Base-by-base conservation (phyloP, 2,888 invertebrate species). In the Apoderus coryli region DNA sequence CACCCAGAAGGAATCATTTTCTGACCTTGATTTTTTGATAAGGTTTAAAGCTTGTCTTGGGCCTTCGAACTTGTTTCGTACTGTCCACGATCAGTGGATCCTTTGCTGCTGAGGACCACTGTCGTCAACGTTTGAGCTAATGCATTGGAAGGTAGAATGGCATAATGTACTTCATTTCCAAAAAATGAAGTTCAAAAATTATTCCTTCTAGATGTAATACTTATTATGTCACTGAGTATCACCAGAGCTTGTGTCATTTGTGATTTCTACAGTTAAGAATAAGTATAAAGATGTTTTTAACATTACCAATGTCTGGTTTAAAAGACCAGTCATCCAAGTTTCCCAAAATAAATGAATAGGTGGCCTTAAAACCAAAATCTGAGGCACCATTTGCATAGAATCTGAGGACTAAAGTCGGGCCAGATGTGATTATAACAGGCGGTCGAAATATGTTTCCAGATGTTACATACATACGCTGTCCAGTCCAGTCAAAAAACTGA, bases 301-400 rank as follows among this genome's bases (percentile, higher is more conserved):
- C 14, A 13, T 37, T 39, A 45, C 46, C 44, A 27, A 45, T 43
- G 31, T 46, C 39, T 11, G 48, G 44, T 33, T 41, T 42, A 15
- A 44, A 39, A 14, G 39, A 34, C 2, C 29, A 30, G 12, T 45
- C 43, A 10, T 42, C 40, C 15, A 42, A 28, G 31, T 39, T 39
- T 11, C 43, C 47, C 33, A 45, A 32, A 25, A 44, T 42, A 19
- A 47, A 49, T 2, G 43, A 44, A 28, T 69, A 72, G 39, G 64
- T 61, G 1, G 73, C 72, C 43, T 70, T 72, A 50, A 71, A 78
- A 2, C 77, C 77, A 3, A 67, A 54, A 26, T 70, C 68, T 2
- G 72, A 69, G 10, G 67, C 75, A 2, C 75, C 75, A 45, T 77
- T 77, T 2, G 75, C 77, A 43, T 72, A 72, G 48, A 78, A 78